Conservation (phyloP, 2,113 vertebrate genomes). For the Crocuta crocuta region DNA sequence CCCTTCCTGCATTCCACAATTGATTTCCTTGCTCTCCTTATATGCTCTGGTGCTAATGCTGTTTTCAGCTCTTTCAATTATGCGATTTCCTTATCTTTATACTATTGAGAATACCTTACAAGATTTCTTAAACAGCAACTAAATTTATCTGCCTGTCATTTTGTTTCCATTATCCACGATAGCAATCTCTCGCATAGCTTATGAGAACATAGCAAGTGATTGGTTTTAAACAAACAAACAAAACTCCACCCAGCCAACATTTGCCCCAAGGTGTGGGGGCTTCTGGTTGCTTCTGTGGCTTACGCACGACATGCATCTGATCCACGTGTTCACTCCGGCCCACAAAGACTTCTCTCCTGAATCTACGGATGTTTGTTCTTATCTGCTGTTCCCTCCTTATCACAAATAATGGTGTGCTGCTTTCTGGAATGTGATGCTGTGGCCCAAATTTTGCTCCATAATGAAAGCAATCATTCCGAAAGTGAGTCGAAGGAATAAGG, state of each 20-base stretch:
- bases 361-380: slow-evolving; percentile 4
- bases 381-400: slow-evolving; percentile 63
- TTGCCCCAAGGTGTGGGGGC: slow-evolving; percentile 56
- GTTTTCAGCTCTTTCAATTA: slow-evolving; percentile 86
- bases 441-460: slow-evolving; percentile 65
- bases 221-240: slow-evolving; percentile 81
- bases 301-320: slow-evolving; percentile 44
- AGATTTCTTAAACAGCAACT: slow-evolving; percentile 85
- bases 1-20: slow-evolving; percentile 61
- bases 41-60: slow-evolving; percentile 72
- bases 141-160: slow-evolving; percentile 88
- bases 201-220: slow-evolving; percentile 82
- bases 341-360: slow-evolving; percentile 66
- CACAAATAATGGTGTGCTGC: slow-evolving; percentile 32
- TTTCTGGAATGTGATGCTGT: slow-evolving; percentile 61
- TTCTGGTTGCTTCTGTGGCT: slow-evolving; percentile 53
- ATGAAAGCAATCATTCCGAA: slow-evolving; percentile 34
- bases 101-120: slow-evolving; percentile 86
- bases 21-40: slow-evolving; percentile 76
- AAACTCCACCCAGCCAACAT: slow-evolving; percentile 72
- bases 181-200: slow-evolving; percentile 83
- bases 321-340: slow-evolving; percentile 26
- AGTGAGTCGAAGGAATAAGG: slow-evolving; percentile 50
- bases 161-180: slow-evolving; percentile 85
- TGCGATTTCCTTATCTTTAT: slow-evolving; percentile 85